These are phyloP conservation scores for Drosophila pandora DNA, from an alignment of 1,140 invertebrate species.

Conservation along the genomic window DNA sequence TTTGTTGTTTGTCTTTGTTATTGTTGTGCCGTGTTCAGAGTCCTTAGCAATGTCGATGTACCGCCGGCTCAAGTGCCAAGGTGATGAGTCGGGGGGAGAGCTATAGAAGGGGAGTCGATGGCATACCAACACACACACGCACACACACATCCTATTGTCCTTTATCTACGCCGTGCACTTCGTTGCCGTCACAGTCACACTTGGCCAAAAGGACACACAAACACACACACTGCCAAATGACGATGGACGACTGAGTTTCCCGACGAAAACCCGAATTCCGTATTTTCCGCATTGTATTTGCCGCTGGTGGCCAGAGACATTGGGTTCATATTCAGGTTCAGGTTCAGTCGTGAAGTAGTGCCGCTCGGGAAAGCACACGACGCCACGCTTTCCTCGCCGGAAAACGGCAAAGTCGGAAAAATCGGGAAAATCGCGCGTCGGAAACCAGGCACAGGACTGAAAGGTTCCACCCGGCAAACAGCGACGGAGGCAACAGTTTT, in stretches of 20 bases:
- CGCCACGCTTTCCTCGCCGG: conserved; percentile 23
- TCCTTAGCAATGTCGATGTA: conserved; percentile 65
- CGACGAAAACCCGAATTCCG: conserved; percentile 26
- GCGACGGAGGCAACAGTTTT: conserved; percentile 69
- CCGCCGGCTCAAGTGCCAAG: conserved; percentile 34
- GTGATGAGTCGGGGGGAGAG: conserved; percentile 16
- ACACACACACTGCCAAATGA: conserved; percentile 7
- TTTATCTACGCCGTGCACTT: conserved; percentile 69
- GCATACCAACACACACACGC: conserved; percentile 22
- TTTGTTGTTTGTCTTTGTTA: conserved; percentile 36
- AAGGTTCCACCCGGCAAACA: conserved; percentile 48
- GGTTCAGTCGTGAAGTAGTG: conserved; percentile 74
- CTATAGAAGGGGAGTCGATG: neutral
- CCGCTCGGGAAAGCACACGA: conserved; percentile 74
- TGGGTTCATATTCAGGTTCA: conserved; percentile 48
- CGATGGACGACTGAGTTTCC: conserved; percentile 41
- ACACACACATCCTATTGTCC: conserved; percentile 20
- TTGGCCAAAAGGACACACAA: conserved; percentile 25
- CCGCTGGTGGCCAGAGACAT: conserved; percentile 18
- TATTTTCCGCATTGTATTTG: conserved; percentile 67
- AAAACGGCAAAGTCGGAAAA: neutral
- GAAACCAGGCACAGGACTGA: conserved; percentile 5
- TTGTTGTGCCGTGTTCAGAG: conserved; percentile 49
- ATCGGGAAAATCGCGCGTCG: conserved; percentile 11
- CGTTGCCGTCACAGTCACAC: conserved; percentile 70